Percentiles rank a stretch among this genome's conserved stretches.
Conservation (phyloP, 2,888 invertebrate species). For the Chymomyza fuscimana region DNA sequence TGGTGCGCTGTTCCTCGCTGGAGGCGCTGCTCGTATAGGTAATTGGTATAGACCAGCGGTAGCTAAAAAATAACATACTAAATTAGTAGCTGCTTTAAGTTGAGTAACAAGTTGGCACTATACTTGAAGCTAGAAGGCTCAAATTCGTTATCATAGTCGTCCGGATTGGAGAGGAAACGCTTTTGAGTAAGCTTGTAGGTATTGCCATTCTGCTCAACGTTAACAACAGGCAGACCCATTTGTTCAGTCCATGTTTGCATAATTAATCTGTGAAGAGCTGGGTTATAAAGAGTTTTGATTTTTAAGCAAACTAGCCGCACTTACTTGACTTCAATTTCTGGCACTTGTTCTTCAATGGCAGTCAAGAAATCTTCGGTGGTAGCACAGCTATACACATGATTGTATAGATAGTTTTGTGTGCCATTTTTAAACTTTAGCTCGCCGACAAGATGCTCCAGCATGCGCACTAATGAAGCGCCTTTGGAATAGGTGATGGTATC, state of each 20-base stretch:
- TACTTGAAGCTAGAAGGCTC: constrained; percentile 82
- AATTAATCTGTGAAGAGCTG: constrained; percentile 80
- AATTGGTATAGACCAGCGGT: constrained; percentile 92
- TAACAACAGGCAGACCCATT: constrained; percentile 91
- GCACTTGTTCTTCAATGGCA: constrained; percentile 81
- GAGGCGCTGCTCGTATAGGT: constrained; percentile 85
- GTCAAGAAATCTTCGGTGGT: constrained; percentile 88
- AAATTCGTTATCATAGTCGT: constrained; percentile 80
- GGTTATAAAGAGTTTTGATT: not conserved
- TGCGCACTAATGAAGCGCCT: constrained; percentile 93
- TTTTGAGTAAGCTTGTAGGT: constrained; percentile 85
- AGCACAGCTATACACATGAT: constrained; percentile 87
- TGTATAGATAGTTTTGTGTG: constrained; percentile 87
- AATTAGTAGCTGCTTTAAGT: not conserved
- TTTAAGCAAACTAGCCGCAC: constrained; percentile 19
- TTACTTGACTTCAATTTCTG: constrained; percentile 80
- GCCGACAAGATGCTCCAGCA: constrained; percentile 90
- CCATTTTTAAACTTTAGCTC: constrained; percentile 86
- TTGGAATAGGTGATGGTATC: constrained; percentile 95
- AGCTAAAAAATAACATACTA: constrained; percentile 80
- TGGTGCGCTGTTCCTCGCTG: constrained; percentile 70
- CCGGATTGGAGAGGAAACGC: constrained; percentile 87
- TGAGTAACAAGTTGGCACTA: constrained; percentile 37
- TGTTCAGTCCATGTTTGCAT: constrained; percentile 95
- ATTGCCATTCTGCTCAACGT: constrained; percentile 81